phyloP scores from a whole-genome alignment of 2,888 invertebrate genomes.

The Pristionchus japonicus region DNA sequence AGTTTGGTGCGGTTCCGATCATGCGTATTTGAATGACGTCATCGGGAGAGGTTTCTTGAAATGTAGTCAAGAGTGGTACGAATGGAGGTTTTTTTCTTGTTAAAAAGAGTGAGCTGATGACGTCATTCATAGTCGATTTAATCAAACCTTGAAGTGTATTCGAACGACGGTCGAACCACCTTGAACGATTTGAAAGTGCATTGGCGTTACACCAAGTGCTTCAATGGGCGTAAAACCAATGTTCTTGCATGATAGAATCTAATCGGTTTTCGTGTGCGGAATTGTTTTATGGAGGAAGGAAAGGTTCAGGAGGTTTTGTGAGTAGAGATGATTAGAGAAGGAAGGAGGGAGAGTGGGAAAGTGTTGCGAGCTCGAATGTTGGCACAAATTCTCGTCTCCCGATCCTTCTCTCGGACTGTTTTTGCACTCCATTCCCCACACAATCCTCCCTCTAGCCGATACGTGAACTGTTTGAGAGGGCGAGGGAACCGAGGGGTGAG shows the following conservation, averaged over 20 bases:
- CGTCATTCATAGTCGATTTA: too few species aligned
- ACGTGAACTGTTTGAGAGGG: slow-evolving; percentile 28
- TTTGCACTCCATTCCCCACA: background rate
- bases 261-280: background rate
- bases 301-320: background rate
- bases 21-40: too few species aligned
- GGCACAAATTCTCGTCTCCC: slow-evolving; percentile 33
- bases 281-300: background rate
- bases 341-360: background rate
- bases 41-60: too few species aligned
- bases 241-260: background rate
- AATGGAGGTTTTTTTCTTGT: too few species aligned
- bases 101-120: too few species aligned
- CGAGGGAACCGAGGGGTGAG: background rate
- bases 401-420: slow-evolving; percentile 3
- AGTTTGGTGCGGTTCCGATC: too few species aligned
- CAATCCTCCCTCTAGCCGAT: background rate
- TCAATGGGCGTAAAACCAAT: too few species aligned
- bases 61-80: too few species aligned
- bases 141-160: too few species aligned
- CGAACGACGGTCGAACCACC: too few species aligned
- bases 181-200: too few species aligned
- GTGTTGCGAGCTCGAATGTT: slow-evolving; percentile 23
- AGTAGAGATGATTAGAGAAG: slow-evolving; percentile 23
- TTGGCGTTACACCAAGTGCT: too few species aligned